phyloP scores from a whole-genome alignment of 2,888 invertebrate species.

The Tipula lateralis region DNA sequence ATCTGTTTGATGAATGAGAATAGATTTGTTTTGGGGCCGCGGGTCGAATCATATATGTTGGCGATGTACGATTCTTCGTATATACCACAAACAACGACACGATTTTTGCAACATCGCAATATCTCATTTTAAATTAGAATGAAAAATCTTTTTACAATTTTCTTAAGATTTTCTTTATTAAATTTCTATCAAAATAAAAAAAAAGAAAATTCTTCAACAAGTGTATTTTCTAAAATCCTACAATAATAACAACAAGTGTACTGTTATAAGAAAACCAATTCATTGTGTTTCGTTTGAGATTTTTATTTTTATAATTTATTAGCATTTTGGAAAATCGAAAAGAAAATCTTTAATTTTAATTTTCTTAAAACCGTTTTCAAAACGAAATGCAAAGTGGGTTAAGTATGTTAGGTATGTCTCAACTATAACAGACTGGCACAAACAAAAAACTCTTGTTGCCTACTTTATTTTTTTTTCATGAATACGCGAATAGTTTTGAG shows the following conservation, averaged over 20 bases:
- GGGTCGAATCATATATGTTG: background rate
- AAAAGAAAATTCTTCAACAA: background rate
- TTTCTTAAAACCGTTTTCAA: background rate
- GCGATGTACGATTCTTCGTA: background rate
- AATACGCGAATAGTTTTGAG: background rate
- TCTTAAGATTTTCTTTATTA: background rate
- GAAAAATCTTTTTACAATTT: background rate
- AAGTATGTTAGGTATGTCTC: background rate
- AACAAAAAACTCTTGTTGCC: background rate
- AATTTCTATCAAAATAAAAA: background rate
- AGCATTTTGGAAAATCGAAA: background rate
- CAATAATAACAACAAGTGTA: background rate
- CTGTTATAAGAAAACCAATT: background rate
- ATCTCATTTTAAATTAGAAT: background rate
- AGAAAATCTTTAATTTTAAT: background rate
- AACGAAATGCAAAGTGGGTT: background rate
- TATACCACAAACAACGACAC: background rate
- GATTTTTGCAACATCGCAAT: background rate
- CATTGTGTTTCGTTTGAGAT: background rate
- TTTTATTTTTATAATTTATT: background rate
- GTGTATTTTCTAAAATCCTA: background rate
- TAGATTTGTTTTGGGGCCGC: background rate
- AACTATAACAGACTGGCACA: background rate
- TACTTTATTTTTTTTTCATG: background rate
- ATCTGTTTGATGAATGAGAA: background rate